phyloP scores from a whole-genome alignment of 2,113 vertebrate species.

The Stigmatopora nigra region DNA sequence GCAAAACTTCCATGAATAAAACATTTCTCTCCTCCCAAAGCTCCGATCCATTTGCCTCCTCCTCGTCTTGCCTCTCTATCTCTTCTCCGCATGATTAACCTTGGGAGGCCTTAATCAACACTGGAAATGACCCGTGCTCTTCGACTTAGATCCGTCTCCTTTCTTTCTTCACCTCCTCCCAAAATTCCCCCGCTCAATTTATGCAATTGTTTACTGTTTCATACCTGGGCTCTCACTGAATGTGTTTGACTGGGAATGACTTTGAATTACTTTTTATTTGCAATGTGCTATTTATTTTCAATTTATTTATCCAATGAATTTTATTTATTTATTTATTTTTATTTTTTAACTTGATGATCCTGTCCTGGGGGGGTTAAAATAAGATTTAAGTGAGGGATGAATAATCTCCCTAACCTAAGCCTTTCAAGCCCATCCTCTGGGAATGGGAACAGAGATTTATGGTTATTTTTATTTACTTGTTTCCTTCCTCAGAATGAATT shows the following conservation, averaged over 20 bases:
- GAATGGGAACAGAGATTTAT: constrained; percentile 46
- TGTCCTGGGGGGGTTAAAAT: constrained; percentile 26
- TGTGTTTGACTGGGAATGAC: not conserved
- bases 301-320: not conserved
- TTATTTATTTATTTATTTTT: not conserved
- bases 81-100: constrained; percentile 69
- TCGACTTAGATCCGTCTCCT: constrained; percentile 45
- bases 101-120: constrained; percentile 68
- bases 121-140: constrained; percentile 69
- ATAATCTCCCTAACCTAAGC: constrained; percentile 56
- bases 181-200: constrained; percentile 11
- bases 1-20: constrained; percentile 73
- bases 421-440: constrained; percentile 55
- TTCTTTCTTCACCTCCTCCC: constrained; percentile 39
- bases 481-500: not conserved
- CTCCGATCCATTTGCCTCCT: constrained; percentile 56
- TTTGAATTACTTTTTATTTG: not conserved
- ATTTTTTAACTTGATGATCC: constrained; percentile 32
- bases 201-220: constrained; percentile 25
- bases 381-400: constrained; percentile 44
- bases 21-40: constrained; percentile 57
- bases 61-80: constrained; percentile 53
- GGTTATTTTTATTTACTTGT: constrained; percentile 58
- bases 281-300: not conserved
- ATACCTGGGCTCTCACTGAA: constrained; percentile 26